phyloP scores from a whole-genome alignment of 1,140 invertebrate genomes.

The Papilio dardanus region DNA sequence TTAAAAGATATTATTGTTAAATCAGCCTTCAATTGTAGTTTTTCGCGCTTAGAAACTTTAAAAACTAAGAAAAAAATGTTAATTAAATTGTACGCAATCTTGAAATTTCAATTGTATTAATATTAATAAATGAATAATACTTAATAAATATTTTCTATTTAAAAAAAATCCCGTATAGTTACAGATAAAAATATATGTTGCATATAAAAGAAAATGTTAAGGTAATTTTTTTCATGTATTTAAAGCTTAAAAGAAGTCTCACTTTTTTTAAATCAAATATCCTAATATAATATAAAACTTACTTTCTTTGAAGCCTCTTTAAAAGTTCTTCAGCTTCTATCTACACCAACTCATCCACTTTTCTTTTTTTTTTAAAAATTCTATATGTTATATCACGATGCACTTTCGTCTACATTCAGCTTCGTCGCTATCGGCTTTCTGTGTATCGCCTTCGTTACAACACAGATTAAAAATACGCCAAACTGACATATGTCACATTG shows the following conservation, averaged over 20 bases:
- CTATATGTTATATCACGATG: slow-evolving; percentile 21
- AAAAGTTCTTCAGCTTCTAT: background rate
- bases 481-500: background rate
- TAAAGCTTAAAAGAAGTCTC: slow-evolving; percentile 4
- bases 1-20: slow-evolving; percentile 48
- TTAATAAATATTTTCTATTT: background rate
- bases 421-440: slow-evolving; percentile 34
- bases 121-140: background rate
- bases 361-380: slow-evolving; percentile 15
- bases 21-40: slow-evolving; percentile 51
- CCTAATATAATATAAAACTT: background rate
- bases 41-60: slow-evolving; percentile 37
- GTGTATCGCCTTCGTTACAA: slow-evolving; percentile 19
- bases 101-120: background rate
- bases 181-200: background rate
- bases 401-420: slow-evolving; percentile 17
- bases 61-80: background rate
- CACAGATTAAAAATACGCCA: slow-evolving; percentile 24
- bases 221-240: slow-evolving; percentile 21
- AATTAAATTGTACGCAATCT: background rate
- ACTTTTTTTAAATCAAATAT: background rate
- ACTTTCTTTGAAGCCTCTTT: background rate
- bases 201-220: slow-evolving; percentile 5
- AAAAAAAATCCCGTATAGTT: background rate
- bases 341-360: slow-evolving; percentile 30